Evolutionary conservation across 2,797 vertebrate genomes (phyloP).

Genomic region (Lycodopsis pacificus): DNA sequence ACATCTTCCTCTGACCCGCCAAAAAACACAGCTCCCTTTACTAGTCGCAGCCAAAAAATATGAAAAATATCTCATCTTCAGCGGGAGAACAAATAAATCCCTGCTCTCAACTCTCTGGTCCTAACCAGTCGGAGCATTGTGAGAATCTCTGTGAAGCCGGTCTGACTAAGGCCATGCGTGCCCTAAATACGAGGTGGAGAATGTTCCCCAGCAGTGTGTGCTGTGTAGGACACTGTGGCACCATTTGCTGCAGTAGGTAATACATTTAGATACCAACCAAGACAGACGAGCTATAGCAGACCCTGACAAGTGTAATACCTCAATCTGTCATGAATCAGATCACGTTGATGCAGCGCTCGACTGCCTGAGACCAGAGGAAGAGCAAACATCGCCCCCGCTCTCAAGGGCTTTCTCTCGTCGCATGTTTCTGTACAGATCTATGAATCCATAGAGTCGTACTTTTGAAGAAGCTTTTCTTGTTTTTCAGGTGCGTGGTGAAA

Average conservation of each 20-base stretch:
- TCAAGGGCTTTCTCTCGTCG: background rate
- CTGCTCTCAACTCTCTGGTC: constrained; percentile 13
- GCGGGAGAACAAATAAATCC: background rate
- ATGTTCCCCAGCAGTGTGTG: background rate
- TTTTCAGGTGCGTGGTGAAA: background rate
- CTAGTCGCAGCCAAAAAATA: constrained; percentile 13
- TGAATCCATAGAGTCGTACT: background rate
- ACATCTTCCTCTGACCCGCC: constrained; percentile 17
- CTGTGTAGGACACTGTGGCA: background rate
- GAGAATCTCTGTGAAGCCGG: constrained; percentile 9
- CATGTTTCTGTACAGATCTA: background rate
- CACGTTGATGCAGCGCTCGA: background rate
- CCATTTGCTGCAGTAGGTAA: background rate
- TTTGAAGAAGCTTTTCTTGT: background rate
- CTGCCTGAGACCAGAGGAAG: background rate
- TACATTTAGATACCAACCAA: background rate
- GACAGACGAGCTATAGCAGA: background rate
- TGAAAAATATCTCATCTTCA: background rate
- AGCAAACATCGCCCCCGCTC: background rate
- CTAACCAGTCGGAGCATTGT: background rate
- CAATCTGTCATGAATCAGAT: background rate
- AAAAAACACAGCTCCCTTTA: constrained; percentile 17
- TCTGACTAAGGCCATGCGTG: constrained; percentile 23
- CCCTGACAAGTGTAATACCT: background rate
- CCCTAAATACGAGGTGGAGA: constrained; percentile 19